Percentiles rank a stretch among this genome's conserved stretches.
Conservation (phyloP, 2,888 invertebrate species). For the Drosophila melanocephala region DNA sequence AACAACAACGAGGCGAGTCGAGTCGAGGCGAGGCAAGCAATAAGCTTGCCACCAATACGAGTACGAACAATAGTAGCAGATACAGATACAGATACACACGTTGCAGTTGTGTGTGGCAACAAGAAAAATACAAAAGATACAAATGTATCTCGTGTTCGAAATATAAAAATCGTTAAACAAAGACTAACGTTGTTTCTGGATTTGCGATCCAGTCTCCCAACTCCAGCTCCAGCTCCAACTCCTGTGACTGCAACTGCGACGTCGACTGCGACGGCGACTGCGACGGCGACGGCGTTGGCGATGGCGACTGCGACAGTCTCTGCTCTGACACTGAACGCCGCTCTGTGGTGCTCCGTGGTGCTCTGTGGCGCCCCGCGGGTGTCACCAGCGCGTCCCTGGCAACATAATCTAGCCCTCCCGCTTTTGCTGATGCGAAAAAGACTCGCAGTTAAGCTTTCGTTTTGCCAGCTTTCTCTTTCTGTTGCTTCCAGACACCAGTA, state of each 20-base stretch:
- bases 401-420: constrained; percentile 77
- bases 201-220: constrained; percentile 69
- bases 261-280: not conserved
- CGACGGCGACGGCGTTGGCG: not conserved
- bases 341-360: constrained; percentile 12
- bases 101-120: constrained; percentile 72
- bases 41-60: constrained; percentile 73
- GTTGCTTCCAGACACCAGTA: constrained; percentile 19
- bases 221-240: constrained; percentile 41
- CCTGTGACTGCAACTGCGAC: constrained; percentile 6
- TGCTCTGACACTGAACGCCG: constrained; percentile 12
- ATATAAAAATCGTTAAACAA: constrained; percentile 82
- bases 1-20: constrained; percentile 42
- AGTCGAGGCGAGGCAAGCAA: constrained; percentile 39
- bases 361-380: constrained; percentile 46
- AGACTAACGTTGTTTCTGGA: constrained; percentile 79
- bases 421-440: constrained; percentile 58
- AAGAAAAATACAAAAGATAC: constrained; percentile 83
- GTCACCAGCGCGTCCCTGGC: constrained; percentile 48
- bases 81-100: constrained; percentile 50
- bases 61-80: constrained; percentile 35
- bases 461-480: constrained; percentile 53
- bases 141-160: constrained; percentile 83
- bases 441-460: constrained; percentile 25
- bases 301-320: constrained; percentile 14